Percentiles rank a stretch among this genome's conserved stretches.
Evolutionary conservation across 2,888 invertebrate genomes (phyloP).

Genomic region (Epicampocera succincta): DNA sequence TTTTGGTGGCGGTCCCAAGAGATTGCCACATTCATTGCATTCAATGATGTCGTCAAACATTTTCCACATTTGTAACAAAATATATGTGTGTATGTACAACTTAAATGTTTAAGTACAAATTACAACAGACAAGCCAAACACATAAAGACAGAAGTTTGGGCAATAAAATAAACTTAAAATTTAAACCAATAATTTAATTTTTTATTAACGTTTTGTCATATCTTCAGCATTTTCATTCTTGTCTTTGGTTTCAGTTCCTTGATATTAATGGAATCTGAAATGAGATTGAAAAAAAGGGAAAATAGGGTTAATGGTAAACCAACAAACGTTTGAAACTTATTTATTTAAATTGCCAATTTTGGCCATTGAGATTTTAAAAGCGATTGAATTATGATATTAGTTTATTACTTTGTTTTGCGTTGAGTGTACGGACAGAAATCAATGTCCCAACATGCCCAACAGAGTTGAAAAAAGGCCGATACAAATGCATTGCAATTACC

Average conservation of each 20-base stretch:
- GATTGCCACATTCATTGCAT: constrained; percentile 81
- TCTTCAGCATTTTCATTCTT: constrained; percentile 49
- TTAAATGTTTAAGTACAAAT: constrained; percentile 23
- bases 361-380: too few relatives aligned
- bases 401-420: too few relatives aligned
- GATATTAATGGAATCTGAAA: constrained; percentile 34
- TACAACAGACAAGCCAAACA: constrained; percentile 25
- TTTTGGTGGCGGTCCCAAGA: constrained; percentile 80
- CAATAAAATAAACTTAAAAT: constrained; percentile 51
- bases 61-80: constrained; percentile 80
- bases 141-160: constrained; percentile 29
- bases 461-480: too few relatives aligned
- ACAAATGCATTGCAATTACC: too few relatives aligned
- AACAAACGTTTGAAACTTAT: not conserved
- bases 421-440: too few relatives aligned
- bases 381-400: too few relatives aligned
- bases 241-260: constrained; percentile 17
- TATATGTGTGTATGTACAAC: constrained; percentile 1
- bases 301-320: constrained; percentile 3
- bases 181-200: constrained; percentile 49
- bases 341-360: not conserved
- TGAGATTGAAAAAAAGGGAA: constrained; percentile 25
- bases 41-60: constrained; percentile 81
- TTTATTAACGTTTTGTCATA: constrained; percentile 58
- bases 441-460: too few relatives aligned